Evolutionary conservation across 2,113 vertebrate species (phyloP), one percentile per base, ranked within the genome.

Genomic region (Chloropsis cyanopogon): DNA sequence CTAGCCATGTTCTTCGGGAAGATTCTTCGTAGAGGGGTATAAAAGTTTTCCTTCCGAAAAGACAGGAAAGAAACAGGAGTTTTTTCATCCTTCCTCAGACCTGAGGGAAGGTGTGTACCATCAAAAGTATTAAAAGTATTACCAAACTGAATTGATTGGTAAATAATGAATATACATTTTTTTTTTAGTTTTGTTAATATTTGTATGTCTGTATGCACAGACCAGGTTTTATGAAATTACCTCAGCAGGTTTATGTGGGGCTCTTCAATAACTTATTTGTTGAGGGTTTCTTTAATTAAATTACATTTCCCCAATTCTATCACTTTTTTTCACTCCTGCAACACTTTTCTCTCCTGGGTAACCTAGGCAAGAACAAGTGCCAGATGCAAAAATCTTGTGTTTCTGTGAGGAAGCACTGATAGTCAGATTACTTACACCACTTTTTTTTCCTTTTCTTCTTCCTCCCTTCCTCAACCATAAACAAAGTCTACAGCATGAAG

Each of bases 401-500:
- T 93, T 75, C 83, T 73, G 61, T 41, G 56, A 49, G 84, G 71
- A 97, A 90, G 52, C 57, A 49, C 82, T 80, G 69, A 68, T 22
- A 93, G 91, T 90, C 79, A 77, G 29, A 75, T 66, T 41, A 39
- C 79, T 86, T 82, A 65, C 47, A 93, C 41, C 54, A 6, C 26
- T 76, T 90, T 68, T 88, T 63, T 54, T 72, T 49, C 60, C 8
- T 42, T 89, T 81, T 39, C 31, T 79, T 42, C 60, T 52, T 93
- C 64, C 49, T 92, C 60, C 56, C n/a, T 90, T 90, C 39, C 68
- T 56, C 49, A 86, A 61, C 46, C 20, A 22, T 80, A 96, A 96
- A 96, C 84, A 81, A 91, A 95, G 68, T 64, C 72, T 53, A 85
- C 65, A 91, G 96, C 93, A 77, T 95, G 61, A 96, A 95, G 92